These are phyloP conservation scores for Miichthys miiuy DNA, from an alignment of 2,797 vertebrate genomes.

Conservation along the genomic window DNA sequence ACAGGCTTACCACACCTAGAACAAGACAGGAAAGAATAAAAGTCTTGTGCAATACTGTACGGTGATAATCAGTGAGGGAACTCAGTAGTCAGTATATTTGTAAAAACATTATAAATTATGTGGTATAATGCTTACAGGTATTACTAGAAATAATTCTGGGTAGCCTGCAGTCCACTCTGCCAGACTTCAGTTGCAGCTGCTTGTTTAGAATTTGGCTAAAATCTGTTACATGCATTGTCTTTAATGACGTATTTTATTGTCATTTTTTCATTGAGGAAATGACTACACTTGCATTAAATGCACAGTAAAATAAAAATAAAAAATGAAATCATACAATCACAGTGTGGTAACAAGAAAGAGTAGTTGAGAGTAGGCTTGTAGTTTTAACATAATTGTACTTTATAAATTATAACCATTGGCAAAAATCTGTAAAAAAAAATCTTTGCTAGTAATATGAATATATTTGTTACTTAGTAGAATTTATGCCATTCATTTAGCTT, in stretches of 20 bases:
- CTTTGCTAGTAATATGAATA: background rate
- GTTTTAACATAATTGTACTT: too few species aligned
- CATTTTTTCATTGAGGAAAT: background rate
- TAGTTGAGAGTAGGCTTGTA: background rate
- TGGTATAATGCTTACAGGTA: background rate
- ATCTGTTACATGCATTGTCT: background rate
- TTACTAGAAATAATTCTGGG: too few species aligned
- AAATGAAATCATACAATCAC: background rate
- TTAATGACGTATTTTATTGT: background rate
- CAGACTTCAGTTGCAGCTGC: background rate
- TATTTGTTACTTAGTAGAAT: background rate
- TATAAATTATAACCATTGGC: background rate
- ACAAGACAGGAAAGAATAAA: slow-evolving; percentile 22
- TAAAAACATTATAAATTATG: background rate
- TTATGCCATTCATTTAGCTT: background rate
- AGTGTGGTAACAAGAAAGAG: background rate
- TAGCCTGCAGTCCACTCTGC: background rate
- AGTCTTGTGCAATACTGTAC: background rate
- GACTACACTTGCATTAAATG: background rate
- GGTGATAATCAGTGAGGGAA: background rate
- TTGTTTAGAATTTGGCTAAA: background rate
- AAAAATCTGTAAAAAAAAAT: background rate
- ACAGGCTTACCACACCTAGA: slow-evolving; percentile 87
- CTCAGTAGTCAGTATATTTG: background rate
- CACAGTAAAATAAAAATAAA: too few species aligned